Conservation (phyloP, 2,888 invertebrate species). For the Palloptera scutellata region DNA sequence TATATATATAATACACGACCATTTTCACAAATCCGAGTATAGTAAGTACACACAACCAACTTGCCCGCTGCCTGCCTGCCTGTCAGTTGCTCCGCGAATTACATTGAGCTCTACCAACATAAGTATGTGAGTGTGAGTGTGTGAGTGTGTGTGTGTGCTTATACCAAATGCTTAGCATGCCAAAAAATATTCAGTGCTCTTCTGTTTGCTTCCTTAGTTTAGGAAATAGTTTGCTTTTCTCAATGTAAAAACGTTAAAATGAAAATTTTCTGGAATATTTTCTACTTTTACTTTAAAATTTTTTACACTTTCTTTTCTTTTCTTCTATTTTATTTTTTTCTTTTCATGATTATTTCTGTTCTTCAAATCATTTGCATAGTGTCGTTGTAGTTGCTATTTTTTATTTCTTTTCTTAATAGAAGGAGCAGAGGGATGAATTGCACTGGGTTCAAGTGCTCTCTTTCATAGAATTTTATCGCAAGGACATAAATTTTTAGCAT, state of each 20-base stretch:
- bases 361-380: neutral
- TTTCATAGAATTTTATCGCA: too few species aligned
- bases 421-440: neutral
- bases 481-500: too few species aligned
- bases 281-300: neutral
- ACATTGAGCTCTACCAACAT: too few species aligned
- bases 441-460: neutral
- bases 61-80: too few species aligned
- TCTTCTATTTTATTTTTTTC: too few species aligned
- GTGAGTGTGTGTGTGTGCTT: too few species aligned
- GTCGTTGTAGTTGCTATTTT: neutral
- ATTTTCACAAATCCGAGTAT: neutral
- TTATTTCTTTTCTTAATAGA: neutral
- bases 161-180: too few species aligned
- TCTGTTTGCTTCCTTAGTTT: neutral
- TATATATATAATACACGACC: too few species aligned
- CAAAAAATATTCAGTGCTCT: neutral
- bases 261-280: neutral
- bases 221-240: slow-evolving; percentile 15
- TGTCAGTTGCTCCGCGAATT: too few species aligned
- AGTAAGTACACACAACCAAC: neutral
- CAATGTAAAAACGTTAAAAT: neutral
- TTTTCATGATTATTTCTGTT: neutral
- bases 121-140: too few species aligned
- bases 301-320: too few species aligned